Conservation (phyloP, 2,888 invertebrate species). For the Dicyrtomina minuta region DNA sequence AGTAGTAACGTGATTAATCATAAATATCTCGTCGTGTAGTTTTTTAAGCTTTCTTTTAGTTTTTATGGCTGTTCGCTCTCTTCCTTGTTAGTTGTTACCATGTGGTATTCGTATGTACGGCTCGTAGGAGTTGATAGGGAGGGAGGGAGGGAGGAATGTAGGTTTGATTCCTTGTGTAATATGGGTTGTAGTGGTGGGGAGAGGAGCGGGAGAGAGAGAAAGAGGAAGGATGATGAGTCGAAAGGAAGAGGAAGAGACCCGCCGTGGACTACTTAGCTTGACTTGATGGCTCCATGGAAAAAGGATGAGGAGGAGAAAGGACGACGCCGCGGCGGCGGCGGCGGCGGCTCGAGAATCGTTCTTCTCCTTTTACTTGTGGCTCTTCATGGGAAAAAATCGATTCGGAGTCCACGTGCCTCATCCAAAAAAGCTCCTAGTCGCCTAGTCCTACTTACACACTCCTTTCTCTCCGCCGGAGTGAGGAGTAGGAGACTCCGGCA, state of each 20-base stretch:
- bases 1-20: no score
- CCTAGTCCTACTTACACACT: conserved; percentile 5
- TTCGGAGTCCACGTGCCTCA: conserved; percentile 23
- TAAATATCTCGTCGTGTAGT: no score
- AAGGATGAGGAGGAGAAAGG: conserved; percentile 3
- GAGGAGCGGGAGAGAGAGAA: background rate
- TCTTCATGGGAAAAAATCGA: conserved; percentile 26
- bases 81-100: no score
- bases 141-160: background rate
- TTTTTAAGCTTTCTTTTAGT: no score
- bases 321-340: conserved; percentile 10
- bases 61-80: no score
- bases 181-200: background rate
- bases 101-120: no score
- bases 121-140: background rate
- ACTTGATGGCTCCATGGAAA: no score
- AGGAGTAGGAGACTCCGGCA: background rate
- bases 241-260: conserved; percentile 6
- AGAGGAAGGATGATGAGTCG: background rate
- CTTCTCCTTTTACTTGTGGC: conserved; percentile 5
- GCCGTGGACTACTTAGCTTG: background rate
- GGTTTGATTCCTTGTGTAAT: background rate
- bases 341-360: background rate
- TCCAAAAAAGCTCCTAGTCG: conserved; percentile 9
- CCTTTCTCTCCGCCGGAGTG: background rate